phyloP scores from a whole-genome alignment of 2,797 vertebrate genomes.

The Phoeniculus purpureus region DNA sequence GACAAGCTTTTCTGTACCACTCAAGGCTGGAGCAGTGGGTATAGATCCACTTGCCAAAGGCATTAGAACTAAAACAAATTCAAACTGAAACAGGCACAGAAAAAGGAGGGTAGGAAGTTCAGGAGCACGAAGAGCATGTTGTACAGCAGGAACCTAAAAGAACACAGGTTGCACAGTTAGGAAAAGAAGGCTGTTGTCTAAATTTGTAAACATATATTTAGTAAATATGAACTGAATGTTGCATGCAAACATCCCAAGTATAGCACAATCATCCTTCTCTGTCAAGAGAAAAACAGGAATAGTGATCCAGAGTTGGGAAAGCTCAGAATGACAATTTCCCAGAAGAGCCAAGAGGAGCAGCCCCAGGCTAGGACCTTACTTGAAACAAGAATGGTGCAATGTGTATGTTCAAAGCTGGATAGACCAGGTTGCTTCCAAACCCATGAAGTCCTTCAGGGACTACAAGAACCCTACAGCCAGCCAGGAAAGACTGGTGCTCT shows the following conservation, averaged over 20 bases:
- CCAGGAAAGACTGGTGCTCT: background rate
- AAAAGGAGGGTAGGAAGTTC: background rate
- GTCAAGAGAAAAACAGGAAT: background rate
- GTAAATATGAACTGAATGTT: background rate
- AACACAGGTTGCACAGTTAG: background rate
- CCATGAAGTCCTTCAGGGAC: background rate
- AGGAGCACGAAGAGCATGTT: background rate
- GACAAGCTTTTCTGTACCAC: background rate
- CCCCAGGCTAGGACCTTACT: background rate
- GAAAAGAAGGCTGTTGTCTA: background rate
- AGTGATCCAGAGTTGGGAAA: background rate
- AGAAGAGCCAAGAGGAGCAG: background rate
- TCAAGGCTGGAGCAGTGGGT: rapidly evolving
- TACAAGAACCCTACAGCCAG: background rate
- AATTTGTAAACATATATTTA: background rate
- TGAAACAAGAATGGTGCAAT: background rate
- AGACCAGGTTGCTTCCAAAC: background rate
- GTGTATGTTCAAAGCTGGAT: background rate
- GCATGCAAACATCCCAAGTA: background rate
- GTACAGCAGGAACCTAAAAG: background rate
- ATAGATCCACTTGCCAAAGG: background rate
- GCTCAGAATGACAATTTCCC: background rate
- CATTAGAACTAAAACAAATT: background rate
- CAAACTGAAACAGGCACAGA: background rate
- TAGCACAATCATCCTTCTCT: background rate